Conservation (phyloP, 2,888 invertebrate species). For the Caenorhabditis auriculariae region DNA sequence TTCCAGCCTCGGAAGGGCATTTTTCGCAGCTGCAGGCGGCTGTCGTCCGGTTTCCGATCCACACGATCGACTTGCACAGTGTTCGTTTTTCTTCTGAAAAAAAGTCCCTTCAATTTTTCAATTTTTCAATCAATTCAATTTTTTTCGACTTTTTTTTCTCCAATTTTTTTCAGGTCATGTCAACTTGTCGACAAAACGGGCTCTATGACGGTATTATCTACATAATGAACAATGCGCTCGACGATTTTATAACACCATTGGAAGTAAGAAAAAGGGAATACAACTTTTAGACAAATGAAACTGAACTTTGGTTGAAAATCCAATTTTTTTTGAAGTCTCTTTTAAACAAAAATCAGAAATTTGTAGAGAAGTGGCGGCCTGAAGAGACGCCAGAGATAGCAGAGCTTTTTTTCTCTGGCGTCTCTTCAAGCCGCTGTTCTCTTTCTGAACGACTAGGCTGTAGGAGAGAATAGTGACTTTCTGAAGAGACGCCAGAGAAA, state of each 20-base stretch:
- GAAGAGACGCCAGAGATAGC: too few relatives aligned
- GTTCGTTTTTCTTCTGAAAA: constrained; percentile 57
- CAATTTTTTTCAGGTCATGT: constrained; percentile 66
- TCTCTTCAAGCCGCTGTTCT: too few relatives aligned
- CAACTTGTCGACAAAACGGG: constrained; percentile 71
- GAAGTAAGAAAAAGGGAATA: too few relatives aligned
- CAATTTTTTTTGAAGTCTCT: too few relatives aligned
- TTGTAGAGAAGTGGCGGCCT: background rate
- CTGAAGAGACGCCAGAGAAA: too few relatives aligned
- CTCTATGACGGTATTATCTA: constrained; percentile 76
- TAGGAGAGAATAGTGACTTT: too few relatives aligned
- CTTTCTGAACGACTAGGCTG: too few relatives aligned
- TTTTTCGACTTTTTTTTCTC: background rate
- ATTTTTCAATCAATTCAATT: too few relatives aligned
- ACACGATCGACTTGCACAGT: constrained; percentile 78
- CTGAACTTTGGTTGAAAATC: too few relatives aligned
- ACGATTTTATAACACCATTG: constrained; percentile 76
- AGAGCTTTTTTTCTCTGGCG: too few relatives aligned
- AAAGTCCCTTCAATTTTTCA: too few relatives aligned
- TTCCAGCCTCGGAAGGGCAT: constrained; percentile 70
- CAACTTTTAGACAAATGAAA: too few relatives aligned
- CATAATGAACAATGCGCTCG: constrained; percentile 77
- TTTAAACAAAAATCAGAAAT: background rate
- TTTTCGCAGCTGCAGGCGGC: constrained; percentile 74
- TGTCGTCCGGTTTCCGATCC: constrained; percentile 76